These are phyloP conservation scores for Coendou prehensilis DNA, from an alignment of 2,797 vertebrate species.

Conservation along the genomic window DNA sequence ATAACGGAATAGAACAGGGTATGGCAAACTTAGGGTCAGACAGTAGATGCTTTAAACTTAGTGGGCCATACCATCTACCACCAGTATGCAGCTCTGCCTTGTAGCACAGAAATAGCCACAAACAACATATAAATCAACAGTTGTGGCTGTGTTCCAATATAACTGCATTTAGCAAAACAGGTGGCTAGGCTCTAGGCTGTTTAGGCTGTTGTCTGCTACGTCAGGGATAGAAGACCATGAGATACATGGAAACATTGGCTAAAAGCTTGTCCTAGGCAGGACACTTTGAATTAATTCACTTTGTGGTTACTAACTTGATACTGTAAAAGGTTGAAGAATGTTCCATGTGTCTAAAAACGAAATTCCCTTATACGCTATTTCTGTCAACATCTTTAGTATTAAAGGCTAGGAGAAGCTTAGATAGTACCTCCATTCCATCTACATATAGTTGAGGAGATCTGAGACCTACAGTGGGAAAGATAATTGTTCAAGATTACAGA, in stretches of 20 bases:
- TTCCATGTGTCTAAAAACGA: neutral
- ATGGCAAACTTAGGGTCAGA: neutral
- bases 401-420: neutral
- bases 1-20: neutral
- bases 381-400: neutral
- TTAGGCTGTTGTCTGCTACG: neutral
- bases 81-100: neutral
- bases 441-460: neutral
- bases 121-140: neutral
- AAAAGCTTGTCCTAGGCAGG: neutral
- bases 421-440: neutral
- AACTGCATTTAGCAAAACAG: neutral
- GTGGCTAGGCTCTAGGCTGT: neutral
- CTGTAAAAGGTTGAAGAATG: neutral
- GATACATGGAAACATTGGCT: neutral
- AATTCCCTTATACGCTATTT: neutral
- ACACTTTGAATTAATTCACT: conserved; percentile 1
- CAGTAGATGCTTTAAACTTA: neutral
- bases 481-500: neutral
- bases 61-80: neutral
- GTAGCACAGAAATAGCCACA: neutral
- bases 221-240: neutral
- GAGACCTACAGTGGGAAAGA: neutral
- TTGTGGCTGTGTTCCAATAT: neutral
- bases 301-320: neutral